Evolutionary conservation across 2,113 vertebrate genomes (phyloP), one percentile per base, ranked within the genome.

Genomic region (Meleagris gallopavo): DNA sequence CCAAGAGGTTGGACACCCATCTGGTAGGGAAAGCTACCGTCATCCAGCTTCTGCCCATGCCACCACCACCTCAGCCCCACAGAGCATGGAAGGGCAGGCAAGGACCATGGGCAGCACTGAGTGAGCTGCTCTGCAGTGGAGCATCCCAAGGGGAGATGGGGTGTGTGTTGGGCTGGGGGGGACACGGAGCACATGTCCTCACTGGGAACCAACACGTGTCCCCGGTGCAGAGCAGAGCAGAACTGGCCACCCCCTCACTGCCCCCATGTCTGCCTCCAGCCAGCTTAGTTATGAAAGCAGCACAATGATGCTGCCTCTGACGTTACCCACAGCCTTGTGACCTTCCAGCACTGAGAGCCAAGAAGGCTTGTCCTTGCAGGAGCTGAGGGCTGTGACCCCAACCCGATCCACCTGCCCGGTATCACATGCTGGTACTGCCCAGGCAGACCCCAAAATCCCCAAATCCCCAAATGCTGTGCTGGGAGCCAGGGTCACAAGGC

Each of bases 41-140:
- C 48, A 50, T 24, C 48, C 62, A 38, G 62, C 36, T 9, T 38
- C 60, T 52, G 48, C 25, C 32, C 40, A 13, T 5, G 54, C 67
- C 79, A 58, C 18, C 29, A 2, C 19, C 74, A 5, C 36, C 52
- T 90, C 72, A 52, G 7, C 40, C 34, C 62, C 0, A 2, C 34
- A 36, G 58, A 2, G 7, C 0, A 0, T 48, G 57, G 61, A 32
- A 30, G 22, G 27, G 16, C 0, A 0, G 41, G 17, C 40, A n/a
- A 40, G 66, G 55, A 60, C 83, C 89, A 45, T 50, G 0, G 67
- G 72, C 46, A 64, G 64, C 1, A 1, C 2, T 46, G 20, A 75
- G 60, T 1, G 6, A 62, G 55, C 5, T n/a, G 67, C 34, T 24
- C 45, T 1, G 69, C 1, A 2, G 29, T 1, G 3, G 69, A 14